phyloP scores from a whole-genome alignment of 2,113 vertebrate genomes.

The Gobio gobio region DNA sequence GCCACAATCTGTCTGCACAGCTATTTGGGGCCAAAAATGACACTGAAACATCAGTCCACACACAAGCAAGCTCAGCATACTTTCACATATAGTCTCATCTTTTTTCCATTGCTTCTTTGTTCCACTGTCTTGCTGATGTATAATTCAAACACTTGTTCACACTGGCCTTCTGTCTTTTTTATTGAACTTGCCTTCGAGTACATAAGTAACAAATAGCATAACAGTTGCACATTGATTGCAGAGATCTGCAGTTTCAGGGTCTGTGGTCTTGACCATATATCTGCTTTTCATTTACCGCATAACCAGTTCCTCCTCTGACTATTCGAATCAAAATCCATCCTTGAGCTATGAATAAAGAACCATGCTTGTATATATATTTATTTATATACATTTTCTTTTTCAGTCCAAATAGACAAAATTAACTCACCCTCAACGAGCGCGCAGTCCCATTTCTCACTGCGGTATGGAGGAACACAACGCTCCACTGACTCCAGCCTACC shows the following conservation, averaged over 20 bases:
- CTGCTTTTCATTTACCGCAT: not conserved
- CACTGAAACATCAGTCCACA: conserved; percentile 31
- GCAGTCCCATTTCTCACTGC: conserved; percentile 49
- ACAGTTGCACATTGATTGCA: conserved; percentile 1
- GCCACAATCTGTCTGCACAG: conserved; percentile 64
- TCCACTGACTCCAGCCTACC: conserved; percentile 48
- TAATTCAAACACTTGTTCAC: not conserved
- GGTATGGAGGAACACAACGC: conserved; percentile 47
- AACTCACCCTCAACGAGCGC: not conserved
- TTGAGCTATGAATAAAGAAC: conserved; percentile 36
- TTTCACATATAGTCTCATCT: conserved; percentile 4
- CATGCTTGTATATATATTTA: conserved; percentile 4
- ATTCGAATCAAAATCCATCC: conserved; percentile 35
- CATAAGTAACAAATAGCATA: not conserved
- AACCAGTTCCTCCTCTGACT: conserved; percentile 14
- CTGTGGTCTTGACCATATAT: not conserved
- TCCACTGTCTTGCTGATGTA: not conserved
- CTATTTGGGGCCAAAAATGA: conserved; percentile 54
- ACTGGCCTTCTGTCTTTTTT: not conserved
- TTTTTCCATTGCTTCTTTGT: not conserved
- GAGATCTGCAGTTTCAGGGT: not conserved
- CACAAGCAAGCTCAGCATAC: conserved; percentile 16
- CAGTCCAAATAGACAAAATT: conserved; percentile 28
- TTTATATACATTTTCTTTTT: not conserved
- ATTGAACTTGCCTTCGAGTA: not conserved